Evolutionary conservation across 2,888 invertebrate species (phyloP).

Genomic region (Drosophila fungiperda): DNA sequence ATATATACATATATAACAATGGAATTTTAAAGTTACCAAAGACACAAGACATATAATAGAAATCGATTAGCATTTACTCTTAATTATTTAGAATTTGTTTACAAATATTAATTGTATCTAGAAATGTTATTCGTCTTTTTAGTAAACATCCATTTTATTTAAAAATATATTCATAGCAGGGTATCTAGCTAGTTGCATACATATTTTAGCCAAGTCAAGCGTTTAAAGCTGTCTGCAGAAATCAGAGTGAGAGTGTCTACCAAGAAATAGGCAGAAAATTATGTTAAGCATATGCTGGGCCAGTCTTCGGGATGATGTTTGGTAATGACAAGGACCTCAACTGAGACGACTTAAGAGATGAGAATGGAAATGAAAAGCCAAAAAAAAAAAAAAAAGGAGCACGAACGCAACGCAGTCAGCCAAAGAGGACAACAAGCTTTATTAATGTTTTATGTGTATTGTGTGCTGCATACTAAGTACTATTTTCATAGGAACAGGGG

Average conservation of each 20-base stretch:
- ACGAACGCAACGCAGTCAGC: conserved; percentile 56
- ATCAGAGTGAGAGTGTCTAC: conserved; percentile 50
- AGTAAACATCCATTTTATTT: not conserved
- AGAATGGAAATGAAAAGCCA: not conserved
- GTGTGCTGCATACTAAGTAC: conserved; percentile 77
- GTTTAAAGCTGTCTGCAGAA: conserved; percentile 42
- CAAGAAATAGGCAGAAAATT: conserved; percentile 60
- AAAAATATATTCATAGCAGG: not conserved
- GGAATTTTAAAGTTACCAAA: not conserved
- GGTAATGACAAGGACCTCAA: conserved; percentile 74
- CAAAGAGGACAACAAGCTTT: conserved; percentile 80
- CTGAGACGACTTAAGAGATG: conserved; percentile 35
- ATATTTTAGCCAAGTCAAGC: conserved; percentile 56
- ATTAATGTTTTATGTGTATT: conserved; percentile 79
- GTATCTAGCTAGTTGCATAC: conserved; percentile 11
- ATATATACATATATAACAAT: not conserved
- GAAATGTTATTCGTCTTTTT: not conserved
- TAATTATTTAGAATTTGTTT: not conserved
- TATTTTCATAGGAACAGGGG: not conserved
- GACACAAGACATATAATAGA: not conserved
- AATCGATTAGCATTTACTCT: not conserved
- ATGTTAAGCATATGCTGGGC: conserved; percentile 75
- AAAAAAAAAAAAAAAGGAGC: conserved; percentile 4
- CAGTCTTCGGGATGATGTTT: conserved; percentile 53
- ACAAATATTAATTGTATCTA: not conserved